Evolutionary conservation across 2,888 invertebrate genomes (phyloP), one percentile per base, ranked within the genome.

Genomic region (Nipponacmea schrenckii): DNA sequence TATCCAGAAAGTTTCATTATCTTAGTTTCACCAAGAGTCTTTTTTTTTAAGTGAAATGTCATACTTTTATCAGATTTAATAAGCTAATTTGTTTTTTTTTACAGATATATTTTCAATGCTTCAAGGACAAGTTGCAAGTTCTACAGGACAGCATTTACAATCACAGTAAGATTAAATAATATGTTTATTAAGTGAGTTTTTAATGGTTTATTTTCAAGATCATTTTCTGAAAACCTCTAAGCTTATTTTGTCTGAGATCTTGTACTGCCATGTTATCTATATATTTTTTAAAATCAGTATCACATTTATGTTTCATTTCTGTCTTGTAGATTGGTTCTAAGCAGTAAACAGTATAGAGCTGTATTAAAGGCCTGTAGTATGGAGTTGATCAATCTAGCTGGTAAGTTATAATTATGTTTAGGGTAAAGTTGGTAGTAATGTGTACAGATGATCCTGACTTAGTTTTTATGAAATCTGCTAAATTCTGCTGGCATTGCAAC

Each of bases 311-410:
- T 7, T 8, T 39, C 4, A 48, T 56, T 39, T 8, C 31, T 20
- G 20, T 72, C 39, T 64, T 73, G 65, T 80, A 88, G 88, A 24
- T 74, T 94, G 80, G 88, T 95, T 0, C 94, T 94, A 86, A 91
- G 94, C 69, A 96, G 96, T 69, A 92, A 94, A 71, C 94, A 94
- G 80, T 97, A 96, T 87, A 92, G 96, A 69, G 88, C 96, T 2
- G 93, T 95, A 66, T 92, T 96, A 48, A 91, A 95, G 81, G 95
- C 94, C 1, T 95, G 95, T 82, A 91, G 95, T 17, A 94, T 95
- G 88, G 94, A 93, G 81, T 89, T 96, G 7, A 94, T 94, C 84
- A 93, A 93, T 77, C 91, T 92, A 5, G 90, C 87, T 69, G 80
- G 87, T 88, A 75, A 75, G 80, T 74, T 17, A 1, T 48, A n/a